These are phyloP conservation scores for Operophtera brumata DNA, from an alignment of 2,888 invertebrate genomes.

Conservation along the genomic window DNA sequence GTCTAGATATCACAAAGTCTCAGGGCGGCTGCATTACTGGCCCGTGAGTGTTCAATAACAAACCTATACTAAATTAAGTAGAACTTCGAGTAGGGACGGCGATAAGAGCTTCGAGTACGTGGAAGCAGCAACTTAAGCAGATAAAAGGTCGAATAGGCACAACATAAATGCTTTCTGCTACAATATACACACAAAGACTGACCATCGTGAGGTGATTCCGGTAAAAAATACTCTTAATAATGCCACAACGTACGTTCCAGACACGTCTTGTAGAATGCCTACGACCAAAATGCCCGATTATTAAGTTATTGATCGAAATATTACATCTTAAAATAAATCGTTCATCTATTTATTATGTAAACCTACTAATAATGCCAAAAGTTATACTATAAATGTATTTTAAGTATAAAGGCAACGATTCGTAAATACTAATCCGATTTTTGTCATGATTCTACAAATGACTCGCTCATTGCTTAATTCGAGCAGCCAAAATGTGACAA, in stretches of 20 bases:
- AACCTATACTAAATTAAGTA: slow-evolving; percentile 78
- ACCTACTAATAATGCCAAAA: slow-evolving; percentile 59
- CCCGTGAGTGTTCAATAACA: slow-evolving; percentile 63
- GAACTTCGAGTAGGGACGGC: slow-evolving; percentile 75
- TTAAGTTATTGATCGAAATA: slow-evolving; percentile 45
- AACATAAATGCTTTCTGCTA: slow-evolving; percentile 71
- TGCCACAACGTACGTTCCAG: slow-evolving; percentile 59
- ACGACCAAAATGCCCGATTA: slow-evolving; percentile 56
- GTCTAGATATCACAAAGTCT: slow-evolving; percentile 77
- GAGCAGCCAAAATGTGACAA: slow-evolving; percentile 27
- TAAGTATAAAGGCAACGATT: slow-evolving; percentile 47
- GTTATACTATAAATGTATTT: slow-evolving; percentile 37
- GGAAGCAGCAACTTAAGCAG: slow-evolving; percentile 62
- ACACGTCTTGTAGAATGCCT: slow-evolving; percentile 45
- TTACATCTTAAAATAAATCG: slow-evolving; percentile 51
- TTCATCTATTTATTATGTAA: slow-evolving; percentile 40
- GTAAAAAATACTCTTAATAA: slow-evolving; percentile 55
- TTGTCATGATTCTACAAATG: slow-evolving; percentile 21
- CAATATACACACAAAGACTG: slow-evolving; percentile 56
- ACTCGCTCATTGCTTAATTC: slow-evolving; percentile 22
- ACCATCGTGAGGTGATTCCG: slow-evolving; percentile 71
- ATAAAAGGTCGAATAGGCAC: slow-evolving; percentile 45
- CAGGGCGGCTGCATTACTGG: slow-evolving; percentile 75
- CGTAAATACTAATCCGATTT: slow-evolving; percentile 35
- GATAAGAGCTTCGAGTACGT: slow-evolving; percentile 52